These are phyloP conservation scores for Oegoconia quadripuncta DNA, from an alignment of 2,888 invertebrate genomes.

Conservation along the genomic window DNA sequence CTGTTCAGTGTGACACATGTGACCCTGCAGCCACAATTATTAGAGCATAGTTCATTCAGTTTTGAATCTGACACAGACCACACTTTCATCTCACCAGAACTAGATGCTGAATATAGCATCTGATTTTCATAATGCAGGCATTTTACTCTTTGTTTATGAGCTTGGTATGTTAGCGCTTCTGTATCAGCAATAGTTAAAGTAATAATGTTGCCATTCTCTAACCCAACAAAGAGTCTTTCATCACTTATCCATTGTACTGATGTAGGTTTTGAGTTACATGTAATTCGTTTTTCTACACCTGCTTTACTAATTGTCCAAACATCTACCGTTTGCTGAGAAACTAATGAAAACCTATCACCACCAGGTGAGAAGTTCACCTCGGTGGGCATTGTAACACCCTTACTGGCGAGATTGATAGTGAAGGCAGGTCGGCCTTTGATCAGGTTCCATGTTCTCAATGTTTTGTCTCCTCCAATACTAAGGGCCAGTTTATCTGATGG, in stretches of 20 bases:
- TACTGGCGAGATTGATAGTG: slow-evolving; percentile 89
- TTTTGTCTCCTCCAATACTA: slow-evolving; percentile 90
- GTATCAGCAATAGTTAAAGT: slow-evolving; percentile 77
- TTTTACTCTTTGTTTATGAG: slow-evolving; percentile 84
- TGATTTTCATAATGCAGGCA: slow-evolving; percentile 78
- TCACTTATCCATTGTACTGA: slow-evolving; percentile 84
- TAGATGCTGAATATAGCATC: slow-evolving; percentile 85
- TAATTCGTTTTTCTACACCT: slow-evolving; percentile 82
- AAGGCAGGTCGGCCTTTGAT: slow-evolving; percentile 94
- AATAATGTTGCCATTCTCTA: slow-evolving; percentile 85
- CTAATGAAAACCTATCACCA: slow-evolving; percentile 87
- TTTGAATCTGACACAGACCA: slow-evolving; percentile 75
- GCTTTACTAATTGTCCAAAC: slow-evolving; percentile 90
- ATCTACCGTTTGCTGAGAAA: slow-evolving; percentile 85
- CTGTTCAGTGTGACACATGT: slow-evolving; percentile 84
- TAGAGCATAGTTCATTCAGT: slow-evolving; percentile 75
- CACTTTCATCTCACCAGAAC: slow-evolving; percentile 88
- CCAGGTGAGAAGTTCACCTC: slow-evolving; percentile 86
- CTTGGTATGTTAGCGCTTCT: slow-evolving; percentile 64
- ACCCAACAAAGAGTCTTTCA: slow-evolving; percentile 82
- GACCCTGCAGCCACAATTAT: slow-evolving; percentile 84
- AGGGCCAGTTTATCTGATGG: slow-evolving; percentile 93
- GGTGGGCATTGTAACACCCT: slow-evolving; percentile 71
- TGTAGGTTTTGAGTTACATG: slow-evolving; percentile 84
- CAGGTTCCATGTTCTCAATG: slow-evolving; percentile 95